Conservation (phyloP, 2,888 invertebrate species). For the Brachyopa scutellaris region DNA sequence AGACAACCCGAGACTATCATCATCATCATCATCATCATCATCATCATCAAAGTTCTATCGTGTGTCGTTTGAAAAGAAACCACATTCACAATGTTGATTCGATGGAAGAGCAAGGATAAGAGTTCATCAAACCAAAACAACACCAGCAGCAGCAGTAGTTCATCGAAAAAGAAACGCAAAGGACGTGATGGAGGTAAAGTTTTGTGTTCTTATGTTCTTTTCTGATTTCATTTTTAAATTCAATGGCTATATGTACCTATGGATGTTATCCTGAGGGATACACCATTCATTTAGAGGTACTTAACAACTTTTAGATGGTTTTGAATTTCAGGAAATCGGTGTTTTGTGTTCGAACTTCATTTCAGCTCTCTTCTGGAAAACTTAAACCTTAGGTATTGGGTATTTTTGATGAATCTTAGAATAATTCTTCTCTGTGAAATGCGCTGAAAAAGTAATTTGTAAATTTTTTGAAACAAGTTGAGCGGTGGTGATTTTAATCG, state of each 20-base stretch:
- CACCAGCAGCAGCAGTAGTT: constrained; percentile 82
- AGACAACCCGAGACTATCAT: constrained; percentile 27
- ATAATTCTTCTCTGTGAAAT: background rate
- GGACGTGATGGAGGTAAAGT: constrained; percentile 90
- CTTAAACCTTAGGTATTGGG: background rate
- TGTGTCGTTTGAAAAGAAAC: constrained; percentile 21
- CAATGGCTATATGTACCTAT: background rate
- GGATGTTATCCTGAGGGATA: background rate
- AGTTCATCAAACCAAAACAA: constrained; percentile 85
- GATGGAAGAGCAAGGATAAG: constrained; percentile 94
- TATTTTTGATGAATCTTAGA: background rate
- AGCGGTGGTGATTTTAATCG: background rate
- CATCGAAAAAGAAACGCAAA: constrained; percentile 92
- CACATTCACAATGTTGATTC: constrained; percentile 86
- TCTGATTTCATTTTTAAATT: background rate
- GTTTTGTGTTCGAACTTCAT: background rate
- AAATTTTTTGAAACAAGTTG: background rate
- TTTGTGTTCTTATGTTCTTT: constrained; percentile 3
- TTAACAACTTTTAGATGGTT: background rate
- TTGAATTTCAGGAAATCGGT: constrained; percentile 6
- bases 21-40: constrained; percentile 14
- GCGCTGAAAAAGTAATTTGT: background rate
- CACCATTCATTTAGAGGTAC: background rate
- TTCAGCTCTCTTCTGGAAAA: background rate
- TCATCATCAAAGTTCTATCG: constrained; percentile 17